phyloP scores from a whole-genome alignment of 2,888 invertebrate species.

The Teleogryllus oceanicus region DNA sequence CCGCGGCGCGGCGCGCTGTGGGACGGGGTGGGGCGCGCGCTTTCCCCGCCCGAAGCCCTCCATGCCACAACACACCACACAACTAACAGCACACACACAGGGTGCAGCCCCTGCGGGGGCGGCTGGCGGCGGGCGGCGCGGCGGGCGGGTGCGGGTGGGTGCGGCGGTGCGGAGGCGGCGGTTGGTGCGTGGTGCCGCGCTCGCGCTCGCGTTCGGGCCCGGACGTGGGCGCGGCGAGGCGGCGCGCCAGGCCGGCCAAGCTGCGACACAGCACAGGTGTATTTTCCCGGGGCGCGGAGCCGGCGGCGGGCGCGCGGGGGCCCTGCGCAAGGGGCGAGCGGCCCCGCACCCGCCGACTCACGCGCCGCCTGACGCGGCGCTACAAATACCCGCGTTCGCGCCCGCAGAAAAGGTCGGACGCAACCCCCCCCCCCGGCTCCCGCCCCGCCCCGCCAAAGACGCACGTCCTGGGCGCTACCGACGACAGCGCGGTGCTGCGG shows the following conservation, averaged over 20 bases:
- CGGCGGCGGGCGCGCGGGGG: not conserved
- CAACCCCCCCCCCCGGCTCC: not conserved
- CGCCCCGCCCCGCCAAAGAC: not conserved
- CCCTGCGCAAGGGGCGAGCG: not conserved
- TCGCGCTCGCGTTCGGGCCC: not conserved
- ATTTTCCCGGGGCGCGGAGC: no score
- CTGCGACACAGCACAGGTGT: not conserved
- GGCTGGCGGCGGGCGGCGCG: not conserved
- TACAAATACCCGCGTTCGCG: conserved; percentile 4
- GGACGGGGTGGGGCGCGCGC: not conserved
- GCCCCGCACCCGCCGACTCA: not conserved
- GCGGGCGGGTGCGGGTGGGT: conserved; percentile 3
- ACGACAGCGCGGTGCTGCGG: not conserved
- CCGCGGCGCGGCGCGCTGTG: not conserved
- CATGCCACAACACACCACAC: conserved; percentile 3
- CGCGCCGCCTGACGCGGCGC: not conserved
- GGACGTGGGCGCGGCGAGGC: no score
- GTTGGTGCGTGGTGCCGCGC: not conserved
- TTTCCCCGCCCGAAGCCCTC: not conserved
- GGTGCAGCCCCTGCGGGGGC: not conserved
- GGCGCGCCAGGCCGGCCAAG: conserved; percentile 3
- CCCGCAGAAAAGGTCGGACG: not conserved
- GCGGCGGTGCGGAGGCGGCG: not conserved
- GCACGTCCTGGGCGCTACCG: not conserved
- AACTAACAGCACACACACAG: not conserved